Conservation (phyloP, 2,113 vertebrate species). For the Pardalotus punctatus region DNA sequence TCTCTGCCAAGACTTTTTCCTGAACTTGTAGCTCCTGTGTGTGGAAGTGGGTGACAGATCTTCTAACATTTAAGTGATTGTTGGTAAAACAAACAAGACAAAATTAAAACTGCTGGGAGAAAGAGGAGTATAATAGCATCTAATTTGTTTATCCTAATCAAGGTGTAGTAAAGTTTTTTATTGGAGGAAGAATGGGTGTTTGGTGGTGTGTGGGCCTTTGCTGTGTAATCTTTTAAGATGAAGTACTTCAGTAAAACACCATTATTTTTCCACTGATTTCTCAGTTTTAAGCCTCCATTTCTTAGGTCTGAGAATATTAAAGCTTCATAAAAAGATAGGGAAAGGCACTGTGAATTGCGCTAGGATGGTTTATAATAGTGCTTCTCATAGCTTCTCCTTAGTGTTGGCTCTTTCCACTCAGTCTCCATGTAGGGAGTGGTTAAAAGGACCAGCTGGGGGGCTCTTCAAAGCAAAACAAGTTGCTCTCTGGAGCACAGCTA, state of each 20-base stretch:
- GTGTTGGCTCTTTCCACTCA: background rate
- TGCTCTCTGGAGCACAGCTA: background rate
- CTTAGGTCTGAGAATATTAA: background rate
- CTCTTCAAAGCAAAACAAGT: background rate
- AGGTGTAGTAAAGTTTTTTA: background rate
- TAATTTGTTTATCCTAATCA: background rate
- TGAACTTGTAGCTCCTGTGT: background rate
- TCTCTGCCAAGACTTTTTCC: background rate
- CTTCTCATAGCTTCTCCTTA: background rate
- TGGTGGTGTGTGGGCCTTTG: background rate
- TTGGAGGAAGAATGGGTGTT: fast-evolving
- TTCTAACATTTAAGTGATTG: background rate
- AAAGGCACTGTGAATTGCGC: background rate
- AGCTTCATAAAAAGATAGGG: background rate
- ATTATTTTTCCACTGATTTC: background rate
- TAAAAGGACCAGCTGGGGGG: background rate
- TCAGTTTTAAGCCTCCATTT: background rate
- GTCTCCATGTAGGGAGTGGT: fast-evolving
- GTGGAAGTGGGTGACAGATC: background rate
- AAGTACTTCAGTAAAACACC: background rate
- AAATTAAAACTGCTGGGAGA: background rate
- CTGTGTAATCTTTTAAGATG: background rate
- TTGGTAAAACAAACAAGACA: background rate
- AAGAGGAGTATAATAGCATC: background rate
- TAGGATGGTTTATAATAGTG: background rate